phyloP scores from a whole-genome alignment of 2,113 vertebrate species.

The Synchiropus splendidus region DNA sequence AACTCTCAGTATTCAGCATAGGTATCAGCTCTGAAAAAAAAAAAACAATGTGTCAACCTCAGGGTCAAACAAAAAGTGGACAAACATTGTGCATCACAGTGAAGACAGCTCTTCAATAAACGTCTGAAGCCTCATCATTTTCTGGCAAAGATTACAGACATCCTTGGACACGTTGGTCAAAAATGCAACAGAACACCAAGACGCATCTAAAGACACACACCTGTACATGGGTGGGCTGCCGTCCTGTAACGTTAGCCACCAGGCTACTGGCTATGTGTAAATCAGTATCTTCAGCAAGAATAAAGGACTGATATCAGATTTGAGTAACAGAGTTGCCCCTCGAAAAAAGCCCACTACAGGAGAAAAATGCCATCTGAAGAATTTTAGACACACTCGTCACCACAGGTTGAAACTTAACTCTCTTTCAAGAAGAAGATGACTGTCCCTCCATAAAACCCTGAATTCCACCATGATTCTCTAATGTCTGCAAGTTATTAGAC shows the following conservation, averaged over 20 bases:
- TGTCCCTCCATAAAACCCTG: constrained; percentile 12
- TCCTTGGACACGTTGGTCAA: too few relatives aligned
- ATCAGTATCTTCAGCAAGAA: constrained; percentile 44
- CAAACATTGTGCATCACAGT: too few relatives aligned
- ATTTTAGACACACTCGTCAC: constrained; percentile 19
- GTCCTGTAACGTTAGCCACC: constrained; percentile 12
- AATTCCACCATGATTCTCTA: constrained; percentile 50
- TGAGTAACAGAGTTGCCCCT: constrained; percentile 15
- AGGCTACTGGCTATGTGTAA: constrained; percentile 16
- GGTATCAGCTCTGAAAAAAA: too few relatives aligned
- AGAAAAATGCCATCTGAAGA: constrained; percentile 19
- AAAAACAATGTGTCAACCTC: too few relatives aligned
- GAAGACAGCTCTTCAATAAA: too few relatives aligned
- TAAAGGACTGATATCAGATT: constrained; percentile 34
- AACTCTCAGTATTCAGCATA: too few relatives aligned
- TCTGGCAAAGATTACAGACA: too few relatives aligned
- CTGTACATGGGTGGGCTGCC: constrained; percentile 12
- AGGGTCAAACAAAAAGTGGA: too few relatives aligned
- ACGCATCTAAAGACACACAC: not conserved
- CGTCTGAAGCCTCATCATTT: too few relatives aligned
- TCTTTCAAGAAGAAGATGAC: constrained; percentile 26
- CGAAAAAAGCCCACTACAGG: constrained; percentile 15
- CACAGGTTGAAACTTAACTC: constrained; percentile 29
- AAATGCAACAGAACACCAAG: constrained; percentile 3
- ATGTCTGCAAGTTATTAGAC: constrained; percentile 36